phyloP scores from a whole-genome alignment of 2,797 vertebrate species.

The Gambelia wislizenii region DNA sequence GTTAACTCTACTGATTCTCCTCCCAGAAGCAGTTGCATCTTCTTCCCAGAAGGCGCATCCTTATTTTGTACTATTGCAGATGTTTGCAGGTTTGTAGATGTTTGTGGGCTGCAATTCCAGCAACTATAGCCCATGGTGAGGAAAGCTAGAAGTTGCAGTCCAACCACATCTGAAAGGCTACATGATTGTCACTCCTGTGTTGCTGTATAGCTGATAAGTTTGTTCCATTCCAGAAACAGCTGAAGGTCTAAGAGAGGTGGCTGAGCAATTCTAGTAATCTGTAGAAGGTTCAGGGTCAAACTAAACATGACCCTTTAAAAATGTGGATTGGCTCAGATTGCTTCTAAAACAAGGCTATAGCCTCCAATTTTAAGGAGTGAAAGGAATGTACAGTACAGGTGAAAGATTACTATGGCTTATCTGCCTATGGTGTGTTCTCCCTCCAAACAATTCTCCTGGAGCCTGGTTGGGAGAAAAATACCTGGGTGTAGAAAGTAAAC shows the following conservation, averaged over 20 bases:
- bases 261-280: neutral
- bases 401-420: neutral
- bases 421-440: neutral
- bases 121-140: too few relatives aligned
- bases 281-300: neutral
- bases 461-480: neutral
- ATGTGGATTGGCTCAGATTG: neutral
- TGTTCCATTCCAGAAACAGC: neutral
- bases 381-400: neutral
- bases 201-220: too few relatives aligned
- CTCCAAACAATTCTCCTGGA: neutral
- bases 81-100: neutral
- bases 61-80: too few relatives aligned
- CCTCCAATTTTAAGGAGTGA: neutral
- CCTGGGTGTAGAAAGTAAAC: neutral
- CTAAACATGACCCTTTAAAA: neutral
- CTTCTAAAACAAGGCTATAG: neutral
- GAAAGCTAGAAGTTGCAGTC: too few relatives aligned
- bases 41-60: neutral
- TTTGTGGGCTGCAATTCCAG: neutral
- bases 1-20: neutral
- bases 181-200: neutral
- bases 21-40: neutral
- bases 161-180: too few relatives aligned
- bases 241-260: neutral